These are phyloP conservation scores for Himantopus leucocephalus DNA, from an alignment of 2,113 vertebrate genomes.

Conservation along the genomic window DNA sequence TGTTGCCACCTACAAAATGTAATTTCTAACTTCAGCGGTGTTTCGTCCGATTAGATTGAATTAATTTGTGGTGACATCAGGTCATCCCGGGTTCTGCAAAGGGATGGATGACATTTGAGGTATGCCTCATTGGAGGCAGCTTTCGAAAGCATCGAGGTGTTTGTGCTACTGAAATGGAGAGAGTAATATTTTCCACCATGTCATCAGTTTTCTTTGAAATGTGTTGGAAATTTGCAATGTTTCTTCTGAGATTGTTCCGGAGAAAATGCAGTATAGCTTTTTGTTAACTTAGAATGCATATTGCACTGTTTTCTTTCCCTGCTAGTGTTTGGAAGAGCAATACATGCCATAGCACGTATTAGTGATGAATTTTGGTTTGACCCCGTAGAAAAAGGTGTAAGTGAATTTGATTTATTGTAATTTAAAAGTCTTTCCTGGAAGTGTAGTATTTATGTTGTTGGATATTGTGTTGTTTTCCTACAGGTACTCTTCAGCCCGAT, in stretches of 20 bases:
- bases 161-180: neutral
- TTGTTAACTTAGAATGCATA: neutral
- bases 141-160: neutral
- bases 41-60: neutral
- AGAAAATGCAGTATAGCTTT: neutral
- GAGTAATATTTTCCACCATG: neutral
- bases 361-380: slow-evolving; percentile 92
- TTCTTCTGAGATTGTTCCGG: neutral
- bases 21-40: neutral
- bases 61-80: neutral
- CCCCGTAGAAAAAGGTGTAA: slow-evolving; percentile 87
- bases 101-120: fast-evolving
- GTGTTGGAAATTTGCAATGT: neutral
- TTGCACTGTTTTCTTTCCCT: slow-evolving; percentile 1
- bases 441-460: fast-evolving
- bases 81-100: neutral
- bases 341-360: slow-evolving; percentile 86
- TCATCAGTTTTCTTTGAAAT: neutral
- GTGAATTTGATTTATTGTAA: slow-evolving; percentile 28
- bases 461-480: neutral
- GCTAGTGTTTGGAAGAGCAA: slow-evolving; percentile 88
- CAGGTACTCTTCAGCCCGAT: neutral
- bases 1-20: neutral
- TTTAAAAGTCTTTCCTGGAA: neutral
- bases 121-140: neutral